Evolutionary conservation across 1,140 invertebrate genomes (phyloP).

Genomic region (Ridgeia piscesae): DNA sequence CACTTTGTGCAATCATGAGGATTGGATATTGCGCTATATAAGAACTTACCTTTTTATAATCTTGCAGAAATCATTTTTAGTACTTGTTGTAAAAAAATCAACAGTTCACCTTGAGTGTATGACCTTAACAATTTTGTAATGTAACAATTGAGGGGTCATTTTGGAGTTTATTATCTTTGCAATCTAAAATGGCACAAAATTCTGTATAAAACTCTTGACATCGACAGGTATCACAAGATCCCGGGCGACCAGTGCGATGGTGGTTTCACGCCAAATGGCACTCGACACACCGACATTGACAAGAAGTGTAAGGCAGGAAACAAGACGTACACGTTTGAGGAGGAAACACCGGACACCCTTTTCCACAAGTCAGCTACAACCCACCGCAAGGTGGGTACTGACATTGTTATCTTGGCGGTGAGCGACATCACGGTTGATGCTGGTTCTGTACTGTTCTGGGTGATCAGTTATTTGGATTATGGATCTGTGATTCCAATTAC

Average conservation of each 20-base stretch:
- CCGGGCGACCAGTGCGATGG: constrained; percentile 49
- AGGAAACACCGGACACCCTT: neutral
- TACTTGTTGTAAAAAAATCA: too few relatives aligned
- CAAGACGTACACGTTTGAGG: neutral
- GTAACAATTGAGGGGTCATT: too few relatives aligned
- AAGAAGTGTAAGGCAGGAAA: neutral
- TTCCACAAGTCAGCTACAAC: neutral
- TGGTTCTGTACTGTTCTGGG: neutral
- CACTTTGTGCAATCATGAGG: too few relatives aligned
- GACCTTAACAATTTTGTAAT: too few relatives aligned
- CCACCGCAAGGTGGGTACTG: neutral
- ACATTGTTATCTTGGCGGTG: neutral
- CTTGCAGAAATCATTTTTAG: too few relatives aligned
- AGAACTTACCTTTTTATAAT: too few relatives aligned
- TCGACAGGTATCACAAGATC: constrained; percentile 46
- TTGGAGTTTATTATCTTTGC: too few relatives aligned
- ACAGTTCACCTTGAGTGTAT: too few relatives aligned
- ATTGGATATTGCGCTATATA: too few relatives aligned
- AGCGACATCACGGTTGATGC: neutral
- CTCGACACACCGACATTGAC: neutral
- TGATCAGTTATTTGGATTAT: too few relatives aligned
- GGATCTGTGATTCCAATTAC: too few relatives aligned
- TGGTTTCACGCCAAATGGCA: constrained; percentile 34
- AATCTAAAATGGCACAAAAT: too few relatives aligned
- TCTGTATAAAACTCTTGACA: neutral